These are phyloP conservation scores for Arrhopalites spinosus DNA, from an alignment of 2,888 invertebrate genomes.

Conservation along the genomic window DNA sequence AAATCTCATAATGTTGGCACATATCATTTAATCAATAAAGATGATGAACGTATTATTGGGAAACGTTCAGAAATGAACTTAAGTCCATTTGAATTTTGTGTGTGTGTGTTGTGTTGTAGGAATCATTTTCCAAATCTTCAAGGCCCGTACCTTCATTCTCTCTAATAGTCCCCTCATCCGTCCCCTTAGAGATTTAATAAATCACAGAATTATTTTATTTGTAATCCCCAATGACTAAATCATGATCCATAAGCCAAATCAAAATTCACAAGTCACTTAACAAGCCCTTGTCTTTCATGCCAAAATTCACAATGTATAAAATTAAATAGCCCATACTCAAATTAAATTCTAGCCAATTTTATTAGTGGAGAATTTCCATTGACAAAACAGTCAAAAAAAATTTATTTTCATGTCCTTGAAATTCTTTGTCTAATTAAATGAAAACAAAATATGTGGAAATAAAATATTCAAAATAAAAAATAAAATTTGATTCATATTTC, in stretches of 20 bases:
- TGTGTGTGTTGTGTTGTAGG: too few species aligned
- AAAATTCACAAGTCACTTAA: too few species aligned
- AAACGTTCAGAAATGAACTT: conserved; percentile 10
- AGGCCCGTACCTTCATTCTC: background rate
- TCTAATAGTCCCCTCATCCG: background rate
- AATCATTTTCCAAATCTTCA: background rate
- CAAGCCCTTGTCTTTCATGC: background rate
- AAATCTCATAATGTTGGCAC: background rate
- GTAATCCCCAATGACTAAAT: too few species aligned
- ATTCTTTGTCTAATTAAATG: too few species aligned
- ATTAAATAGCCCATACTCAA: background rate
- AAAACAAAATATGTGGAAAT: background rate
- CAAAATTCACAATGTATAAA: background rate
- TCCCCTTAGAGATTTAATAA: background rate
- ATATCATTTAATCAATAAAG: conserved; percentile 18
- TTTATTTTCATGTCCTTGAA: too few species aligned
- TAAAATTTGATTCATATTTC: too few species aligned
- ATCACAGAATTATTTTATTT: background rate
- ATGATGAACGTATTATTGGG: conserved; percentile 4
- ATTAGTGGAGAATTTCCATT: too few species aligned
- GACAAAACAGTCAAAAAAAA: too few species aligned
- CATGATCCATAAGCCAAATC: background rate
- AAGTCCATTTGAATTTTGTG: too few species aligned
- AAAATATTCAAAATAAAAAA: too few species aligned
- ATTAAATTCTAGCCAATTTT: too few species aligned